phyloP scores from a whole-genome alignment of 2,797 vertebrate genomes.

The Lithobates sylvaticus region DNA sequence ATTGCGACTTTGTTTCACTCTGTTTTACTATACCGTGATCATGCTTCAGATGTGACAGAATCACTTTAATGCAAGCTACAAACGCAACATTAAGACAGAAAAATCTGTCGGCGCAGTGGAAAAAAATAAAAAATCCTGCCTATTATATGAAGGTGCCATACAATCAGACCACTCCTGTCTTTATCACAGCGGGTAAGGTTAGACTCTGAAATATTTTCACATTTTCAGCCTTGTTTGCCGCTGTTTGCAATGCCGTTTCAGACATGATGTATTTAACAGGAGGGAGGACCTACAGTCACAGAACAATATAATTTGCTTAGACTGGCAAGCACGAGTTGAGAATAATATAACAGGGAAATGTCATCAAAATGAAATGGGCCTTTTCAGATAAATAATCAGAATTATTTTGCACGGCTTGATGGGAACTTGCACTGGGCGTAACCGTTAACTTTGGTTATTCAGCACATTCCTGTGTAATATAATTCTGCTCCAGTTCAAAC shows the following conservation, averaged over 20 bases:
- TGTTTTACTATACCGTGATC: not conserved
- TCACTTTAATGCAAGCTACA: slow-evolving; percentile 37
- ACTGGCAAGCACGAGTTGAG: slow-evolving; percentile 37
- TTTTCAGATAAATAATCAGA: slow-evolving; percentile 59
- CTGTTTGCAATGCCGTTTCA: slow-evolving; percentile 5
- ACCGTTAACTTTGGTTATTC: slow-evolving; percentile 57
- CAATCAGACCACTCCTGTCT: slow-evolving; percentile 45
- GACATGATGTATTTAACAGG: slow-evolving; percentile 24
- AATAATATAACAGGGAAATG: slow-evolving; percentile 49
- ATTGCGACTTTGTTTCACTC: not conserved
- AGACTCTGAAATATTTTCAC: slow-evolving; percentile 46
- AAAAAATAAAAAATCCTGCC: slow-evolving; percentile 6
- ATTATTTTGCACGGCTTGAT: slow-evolving; percentile 53
- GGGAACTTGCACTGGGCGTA: slow-evolving; percentile 54
- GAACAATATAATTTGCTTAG: slow-evolving; percentile 54
- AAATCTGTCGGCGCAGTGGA: slow-evolving; percentile 28
- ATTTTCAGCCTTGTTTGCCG: slow-evolving; percentile 27
- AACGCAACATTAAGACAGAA: not conserved
- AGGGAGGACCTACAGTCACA: slow-evolving; percentile 7
- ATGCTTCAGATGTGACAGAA: not conserved
- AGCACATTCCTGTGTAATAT: slow-evolving; percentile 60
- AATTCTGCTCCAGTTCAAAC: slow-evolving; percentile 56
- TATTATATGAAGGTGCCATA: slow-evolving; percentile 41
- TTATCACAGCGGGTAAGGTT: slow-evolving; percentile 59
- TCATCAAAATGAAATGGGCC: slow-evolving; percentile 47